Percentiles rank a stretch among this genome's conserved stretches.
These are phyloP conservation scores for Myiozetetes cayanensis DNA, from an alignment of 2,113 vertebrate genomes.

Conservation along the genomic window DNA sequence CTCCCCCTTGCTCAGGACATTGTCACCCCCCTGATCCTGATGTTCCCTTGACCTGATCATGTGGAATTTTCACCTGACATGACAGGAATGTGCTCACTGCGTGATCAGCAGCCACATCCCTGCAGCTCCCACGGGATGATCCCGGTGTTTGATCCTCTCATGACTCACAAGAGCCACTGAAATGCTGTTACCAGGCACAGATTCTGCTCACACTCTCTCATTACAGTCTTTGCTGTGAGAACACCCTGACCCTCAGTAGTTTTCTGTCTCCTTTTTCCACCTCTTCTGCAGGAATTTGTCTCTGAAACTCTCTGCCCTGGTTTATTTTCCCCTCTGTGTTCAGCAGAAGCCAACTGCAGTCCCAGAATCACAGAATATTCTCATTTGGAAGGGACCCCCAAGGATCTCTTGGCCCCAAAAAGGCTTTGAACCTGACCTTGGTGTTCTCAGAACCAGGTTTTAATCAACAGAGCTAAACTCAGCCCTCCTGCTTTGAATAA, in stretches of 20 bases:
- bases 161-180: rapidly evolving
- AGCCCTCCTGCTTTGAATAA: not conserved
- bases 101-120: not conserved
- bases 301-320: not conserved
- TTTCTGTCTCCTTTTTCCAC: not conserved
- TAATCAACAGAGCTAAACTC: not conserved
- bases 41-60: not conserved
- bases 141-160: not conserved
- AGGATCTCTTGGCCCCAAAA: not conserved
- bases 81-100: rapidly evolving
- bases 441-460: not conserved
- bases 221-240: not conserved
- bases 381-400: not conserved
- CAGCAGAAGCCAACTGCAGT: not conserved
- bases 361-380: not conserved
- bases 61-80: not conserved
- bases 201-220: not conserved
- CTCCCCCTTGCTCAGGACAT: not conserved
- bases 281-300: not conserved
- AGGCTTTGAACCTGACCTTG: not conserved
- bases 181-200: not conserved
- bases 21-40: not conserved
- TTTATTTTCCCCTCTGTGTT: not conserved
- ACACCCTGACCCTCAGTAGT: not conserved
- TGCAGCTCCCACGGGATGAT: not conserved